Evolutionary conservation across 2,888 invertebrate genomes (phyloP).

Genomic region (Xestia xanthographa): DNA sequence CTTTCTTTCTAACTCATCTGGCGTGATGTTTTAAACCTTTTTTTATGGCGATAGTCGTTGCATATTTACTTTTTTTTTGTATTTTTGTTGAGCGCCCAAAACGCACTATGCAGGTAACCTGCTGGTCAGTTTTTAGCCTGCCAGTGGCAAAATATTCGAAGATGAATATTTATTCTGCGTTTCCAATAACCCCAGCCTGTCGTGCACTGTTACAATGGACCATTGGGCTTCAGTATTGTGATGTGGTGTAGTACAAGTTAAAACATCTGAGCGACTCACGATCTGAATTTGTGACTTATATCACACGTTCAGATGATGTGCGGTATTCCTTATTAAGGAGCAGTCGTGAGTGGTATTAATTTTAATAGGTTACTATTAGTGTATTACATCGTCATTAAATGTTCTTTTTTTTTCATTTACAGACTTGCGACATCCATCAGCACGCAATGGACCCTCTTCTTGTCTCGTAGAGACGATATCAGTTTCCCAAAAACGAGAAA

Average conservation of each 20-base stretch:
- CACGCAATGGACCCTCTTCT: not conserved
- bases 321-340: not conserved
- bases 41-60: not conserved
- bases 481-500: not conserved
- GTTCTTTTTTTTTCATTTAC: not conserved
- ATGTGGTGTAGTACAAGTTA: constrained; percentile 28
- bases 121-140: constrained; percentile 20
- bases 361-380: not conserved
- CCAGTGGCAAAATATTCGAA: constrained; percentile 61
- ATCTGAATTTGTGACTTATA: not conserved
- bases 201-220: constrained; percentile 72
- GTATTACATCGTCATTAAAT: not conserved
- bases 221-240: constrained; percentile 65
- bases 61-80: too few species aligned
- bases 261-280: not conserved
- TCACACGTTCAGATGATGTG: not conserved
- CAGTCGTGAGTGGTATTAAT: not conserved
- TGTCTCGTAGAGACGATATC: not conserved
- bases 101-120: not conserved
- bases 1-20: not conserved
- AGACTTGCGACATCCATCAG: not conserved
- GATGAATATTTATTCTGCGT: constrained; percentile 78
- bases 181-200: constrained; percentile 73
- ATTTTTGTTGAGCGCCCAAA: not conserved
- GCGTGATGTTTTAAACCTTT: not conserved